phyloP scores from a whole-genome alignment of 2,888 invertebrate species.

The Gari tellinella region DNA sequence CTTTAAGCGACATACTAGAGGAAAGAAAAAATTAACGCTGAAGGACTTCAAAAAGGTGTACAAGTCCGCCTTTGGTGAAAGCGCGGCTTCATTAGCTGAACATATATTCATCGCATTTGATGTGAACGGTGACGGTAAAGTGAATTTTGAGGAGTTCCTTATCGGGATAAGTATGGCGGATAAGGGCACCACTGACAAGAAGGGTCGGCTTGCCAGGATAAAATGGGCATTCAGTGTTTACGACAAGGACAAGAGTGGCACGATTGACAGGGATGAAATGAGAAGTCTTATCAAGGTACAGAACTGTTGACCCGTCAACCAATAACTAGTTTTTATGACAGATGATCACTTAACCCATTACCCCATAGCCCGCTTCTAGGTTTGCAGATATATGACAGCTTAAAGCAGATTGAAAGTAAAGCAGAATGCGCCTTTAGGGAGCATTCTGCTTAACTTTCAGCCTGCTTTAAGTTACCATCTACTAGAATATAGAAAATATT shows the following conservation, averaged over 20 bases:
- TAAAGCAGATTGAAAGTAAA: too few species aligned
- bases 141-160: slow-evolving; percentile 60
- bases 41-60: slow-evolving; percentile 49
- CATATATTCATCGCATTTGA: slow-evolving; percentile 56
- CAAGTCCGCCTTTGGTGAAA: slow-evolving; percentile 43
- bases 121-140: slow-evolving; percentile 44
- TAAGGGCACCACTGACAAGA: slow-evolving; percentile 2
- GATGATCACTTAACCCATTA: too few species aligned
- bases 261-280: slow-evolving; percentile 56
- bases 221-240: slow-evolving; percentile 57
- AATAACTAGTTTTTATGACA: too few species aligned
- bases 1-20: slow-evolving; percentile 25
- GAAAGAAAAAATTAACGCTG: slow-evolving; percentile 29
- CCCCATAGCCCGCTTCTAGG: too few species aligned
- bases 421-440: too few species aligned
- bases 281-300: slow-evolving; percentile 48
- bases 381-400: too few species aligned
- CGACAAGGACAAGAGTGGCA: slow-evolving; percentile 55
- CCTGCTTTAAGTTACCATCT: too few species aligned
- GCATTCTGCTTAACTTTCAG: too few species aligned
- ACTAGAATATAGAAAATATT: too few species aligned
- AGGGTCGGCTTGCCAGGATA: slow-evolving; percentile 26
- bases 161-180: slow-evolving; percentile 58
- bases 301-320: too few species aligned
- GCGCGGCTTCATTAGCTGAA: slow-evolving; percentile 29